Evolutionary conservation across 2,888 invertebrate species (phyloP).

Genomic region (Acanthosepion esculentum): DNA sequence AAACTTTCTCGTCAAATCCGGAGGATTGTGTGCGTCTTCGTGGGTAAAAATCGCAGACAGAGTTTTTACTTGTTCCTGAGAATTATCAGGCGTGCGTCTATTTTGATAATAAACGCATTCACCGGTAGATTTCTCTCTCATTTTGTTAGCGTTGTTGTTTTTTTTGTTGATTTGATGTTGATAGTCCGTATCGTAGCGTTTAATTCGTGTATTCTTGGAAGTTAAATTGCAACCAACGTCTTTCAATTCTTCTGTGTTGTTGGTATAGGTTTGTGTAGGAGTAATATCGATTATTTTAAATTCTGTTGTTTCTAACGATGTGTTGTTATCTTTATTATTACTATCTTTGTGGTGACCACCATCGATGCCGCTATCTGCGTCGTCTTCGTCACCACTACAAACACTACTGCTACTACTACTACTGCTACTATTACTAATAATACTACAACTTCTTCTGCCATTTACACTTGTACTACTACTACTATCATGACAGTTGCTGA

Average conservation of each 20-base stretch:
- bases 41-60: not conserved
- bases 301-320: not conserved
- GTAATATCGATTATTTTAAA: not conserved
- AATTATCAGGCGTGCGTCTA: not conserved
- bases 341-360: not conserved
- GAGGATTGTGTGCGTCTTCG: not conserved
- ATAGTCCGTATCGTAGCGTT: not conserved
- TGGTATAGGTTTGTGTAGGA: not conserved
- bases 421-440: not conserved
- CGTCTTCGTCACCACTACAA: not conserved
- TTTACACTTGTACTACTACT: not conserved
- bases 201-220: not conserved
- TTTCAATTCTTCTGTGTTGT: not conserved
- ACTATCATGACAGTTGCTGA: too few species aligned
- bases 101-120: not conserved
- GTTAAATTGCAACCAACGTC: too few species aligned
- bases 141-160: not conserved
- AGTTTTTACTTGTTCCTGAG: not conserved
- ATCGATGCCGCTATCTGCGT: not conserved
- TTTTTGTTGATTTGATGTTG: not conserved
- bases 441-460: not conserved
- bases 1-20: constrained; percentile 48
- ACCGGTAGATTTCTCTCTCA: not conserved
- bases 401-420: not conserved
- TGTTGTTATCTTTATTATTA: not conserved